Conservation (phyloP, 1,140 invertebrate genomes). For the Monochamus saltuarius region DNA sequence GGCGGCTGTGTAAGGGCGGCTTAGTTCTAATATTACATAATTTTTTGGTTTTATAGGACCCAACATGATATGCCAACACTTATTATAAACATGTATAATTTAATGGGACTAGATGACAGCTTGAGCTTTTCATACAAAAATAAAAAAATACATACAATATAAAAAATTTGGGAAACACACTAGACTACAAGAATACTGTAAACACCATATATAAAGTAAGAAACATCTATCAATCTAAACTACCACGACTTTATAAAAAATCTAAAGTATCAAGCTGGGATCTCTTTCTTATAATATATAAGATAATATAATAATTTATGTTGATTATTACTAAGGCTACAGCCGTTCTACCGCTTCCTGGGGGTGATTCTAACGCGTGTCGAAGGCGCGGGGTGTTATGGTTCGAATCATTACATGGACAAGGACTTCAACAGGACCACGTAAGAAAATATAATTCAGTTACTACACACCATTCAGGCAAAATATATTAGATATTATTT, state of each 20-base stretch:
- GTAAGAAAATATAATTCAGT: no score
- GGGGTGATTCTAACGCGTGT: no score
- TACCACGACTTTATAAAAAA: constrained; percentile 46
- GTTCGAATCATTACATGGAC: no score
- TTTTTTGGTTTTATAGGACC: constrained; percentile 30
- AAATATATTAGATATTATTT: no score
- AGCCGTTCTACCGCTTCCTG: constrained; percentile 1
- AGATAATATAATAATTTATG: constrained; percentile 26
- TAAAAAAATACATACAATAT: constrained; percentile 54
- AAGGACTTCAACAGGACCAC: no score
- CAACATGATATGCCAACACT: constrained; percentile 48
- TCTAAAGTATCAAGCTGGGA: constrained; percentile 43
- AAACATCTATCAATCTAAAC: constrained; percentile 48
- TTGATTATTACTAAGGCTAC: constrained; percentile 20
- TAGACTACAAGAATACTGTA: constrained; percentile 53
- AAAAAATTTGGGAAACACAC: constrained; percentile 53
- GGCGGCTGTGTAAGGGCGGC: constrained; percentile 9
- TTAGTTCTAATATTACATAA: constrained; percentile 15
- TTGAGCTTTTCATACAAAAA: constrained; percentile 55
- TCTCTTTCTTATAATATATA: constrained; percentile 38
- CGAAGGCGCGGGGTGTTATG: no score
- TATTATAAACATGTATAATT: constrained; percentile 38
- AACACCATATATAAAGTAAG: constrained; percentile 52
- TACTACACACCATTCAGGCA: no score
- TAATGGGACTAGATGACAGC: constrained; percentile 52